Base-by-base conservation (phyloP, 2,113 vertebrate species). In the Ancistrus triradiatus region DNA sequence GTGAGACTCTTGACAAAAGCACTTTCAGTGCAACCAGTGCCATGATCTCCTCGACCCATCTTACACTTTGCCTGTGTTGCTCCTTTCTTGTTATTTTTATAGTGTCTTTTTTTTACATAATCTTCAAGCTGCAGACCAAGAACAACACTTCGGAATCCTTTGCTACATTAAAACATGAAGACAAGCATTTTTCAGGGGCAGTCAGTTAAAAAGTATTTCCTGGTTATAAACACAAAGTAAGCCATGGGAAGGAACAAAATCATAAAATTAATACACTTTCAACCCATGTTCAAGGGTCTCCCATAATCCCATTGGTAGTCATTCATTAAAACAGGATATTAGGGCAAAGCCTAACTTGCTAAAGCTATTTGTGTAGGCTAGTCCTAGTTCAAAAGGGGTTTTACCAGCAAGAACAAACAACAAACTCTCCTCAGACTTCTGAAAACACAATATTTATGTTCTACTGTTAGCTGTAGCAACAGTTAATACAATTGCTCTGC, bases 291-390 rank as follows among this genome's bases (percentile, higher is more conserved):
- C 19, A 59, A 55, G 55, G 37, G 24, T 72, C 18, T 61, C n/a
- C 35, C 48, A 14, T 40, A 44, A 35, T 60, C 60, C 66, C 66
- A 64, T 11, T 24, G 7, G 60, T 55, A 69, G 33, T 50, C 17
- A 56, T 65, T 60, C 35, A 57, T 69, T 69, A 47, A 55, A 69
- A 65, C 60, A 69, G 66, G 33, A 69, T 50, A 60, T 65, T 59
- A 59, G 49, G 49, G 51, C 35, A 49, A 24, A 33, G 59, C 22
- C 60, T 44, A 46, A 52, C 46, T 52, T 44, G 50, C 63, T 58
- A 58, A 67, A 24, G 27, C 17, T 68, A 48, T 68, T 46, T 68
- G 46, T 31, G 25, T 52, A 65, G 25, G n/a, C 3, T 38, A 40
- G 49, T 19, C 5, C 24, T 17, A 28, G 19, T 25, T 38, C 17